Evolutionary conservation across 2,888 invertebrate genomes (phyloP), one percentile per base, ranked within the genome.

Genomic region (Xestoiulus laeticollis): DNA sequence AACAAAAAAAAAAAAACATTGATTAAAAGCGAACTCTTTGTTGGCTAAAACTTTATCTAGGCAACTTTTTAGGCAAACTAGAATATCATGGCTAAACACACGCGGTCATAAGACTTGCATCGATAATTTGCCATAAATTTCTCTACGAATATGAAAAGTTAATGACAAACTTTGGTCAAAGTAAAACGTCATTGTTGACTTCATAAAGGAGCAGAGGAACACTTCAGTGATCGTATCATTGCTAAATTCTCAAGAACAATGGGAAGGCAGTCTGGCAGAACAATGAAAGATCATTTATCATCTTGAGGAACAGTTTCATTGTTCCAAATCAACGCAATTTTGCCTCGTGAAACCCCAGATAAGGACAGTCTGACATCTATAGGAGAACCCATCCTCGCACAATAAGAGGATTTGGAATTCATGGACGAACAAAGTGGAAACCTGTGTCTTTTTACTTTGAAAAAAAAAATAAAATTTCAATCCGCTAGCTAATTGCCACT

Each of bases 141-240:
- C 16, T 16, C 48, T 48, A 16, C 12, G 48, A 53, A 68, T 22
- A 68, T 26, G 68, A 68, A n/a, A 68, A 68, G n/a, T 68, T 68
- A 26, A 68, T 68, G 68, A 26, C 26, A 68, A 68, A 68, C 68
- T 68, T 26, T 68, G 68, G 68, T 10, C 68, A n/a, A 68, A 68
- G 26, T 68, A 26, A 68, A 68, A 68, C 68, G 68, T 68, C 68
- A 68, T 68, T 68, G 68, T 68, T 26, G 8, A n/a, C n/a, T 68
- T 26, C 26, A 68, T 68, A 68, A 68, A 68, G 26, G 68, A 68
- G 68, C 26, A 1, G 68, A n/a, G 68, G 8, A 68, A 68, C 26
- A 68, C 68, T 68, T 26, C 68, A 68, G 14, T 26, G 68, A 68
- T 68, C 26, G 68, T 26, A 68, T 68, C 68, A 12, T 22, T 68